A percentile compares a stretch with the other conserved stretches of the same genome.
These are phyloP conservation scores for Caenorhabditis briggsae DNA, from an alignment of 1,140 invertebrate species.

Conservation along the genomic window DNA sequence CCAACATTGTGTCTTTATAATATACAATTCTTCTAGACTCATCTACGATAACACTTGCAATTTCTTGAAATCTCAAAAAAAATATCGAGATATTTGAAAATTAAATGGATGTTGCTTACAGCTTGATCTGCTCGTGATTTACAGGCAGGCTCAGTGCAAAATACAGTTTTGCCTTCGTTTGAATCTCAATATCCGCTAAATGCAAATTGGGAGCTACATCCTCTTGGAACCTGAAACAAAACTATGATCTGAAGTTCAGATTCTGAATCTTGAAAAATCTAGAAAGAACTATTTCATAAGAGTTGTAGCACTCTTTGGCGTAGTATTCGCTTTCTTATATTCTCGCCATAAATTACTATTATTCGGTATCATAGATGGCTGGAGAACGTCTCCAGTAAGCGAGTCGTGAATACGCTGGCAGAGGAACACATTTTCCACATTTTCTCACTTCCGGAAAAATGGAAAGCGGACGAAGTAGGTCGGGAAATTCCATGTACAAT, in stretches of 20 bases:
- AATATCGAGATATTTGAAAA: not conserved
- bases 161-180: not conserved
- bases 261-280: not conserved
- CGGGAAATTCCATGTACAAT: not conserved
- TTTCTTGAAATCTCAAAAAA: not conserved
- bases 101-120: not conserved
- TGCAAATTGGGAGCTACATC: not conserved
- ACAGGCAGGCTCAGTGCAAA: not conserved
- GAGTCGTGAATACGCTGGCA: not conserved
- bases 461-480: not conserved
- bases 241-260: no score
- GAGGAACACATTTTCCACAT: constrained; percentile 2
- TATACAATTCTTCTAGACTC: not conserved
- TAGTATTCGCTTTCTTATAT: not conserved
- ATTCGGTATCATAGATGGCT: not conserved
- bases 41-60: not conserved
- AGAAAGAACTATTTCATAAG: not conserved
- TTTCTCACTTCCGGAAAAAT: not conserved
- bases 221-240: not conserved
- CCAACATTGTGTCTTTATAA: not conserved
- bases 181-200: not conserved
- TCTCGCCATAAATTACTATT: not conserved
- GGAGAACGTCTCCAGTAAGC: not conserved
- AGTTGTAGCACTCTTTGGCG: not conserved
- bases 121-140: no score